Conservation (phyloP, 2,797 vertebrate species). For the Loris lydekkerianus region DNA sequence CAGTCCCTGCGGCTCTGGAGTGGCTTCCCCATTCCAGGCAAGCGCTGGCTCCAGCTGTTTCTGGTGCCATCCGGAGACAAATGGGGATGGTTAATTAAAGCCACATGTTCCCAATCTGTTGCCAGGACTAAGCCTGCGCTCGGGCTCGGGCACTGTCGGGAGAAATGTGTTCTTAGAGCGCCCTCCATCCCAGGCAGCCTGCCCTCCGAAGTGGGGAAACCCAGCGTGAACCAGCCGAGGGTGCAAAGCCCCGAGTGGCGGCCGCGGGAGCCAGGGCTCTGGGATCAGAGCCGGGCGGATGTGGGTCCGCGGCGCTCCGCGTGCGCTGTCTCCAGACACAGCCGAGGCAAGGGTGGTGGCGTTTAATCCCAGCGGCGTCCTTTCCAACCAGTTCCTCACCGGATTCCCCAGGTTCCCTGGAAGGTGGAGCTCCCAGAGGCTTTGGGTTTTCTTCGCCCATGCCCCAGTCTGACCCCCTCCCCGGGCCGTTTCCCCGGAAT, state of each 20-base stretch:
- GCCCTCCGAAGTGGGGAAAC: background rate
- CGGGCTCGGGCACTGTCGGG: background rate
- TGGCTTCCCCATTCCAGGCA: conserved; percentile 42
- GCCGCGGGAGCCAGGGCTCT: background rate
- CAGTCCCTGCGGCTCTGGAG: background rate
- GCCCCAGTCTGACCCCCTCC: conserved; percentile 35
- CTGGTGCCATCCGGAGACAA: conserved; percentile 69
- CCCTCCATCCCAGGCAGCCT: background rate
- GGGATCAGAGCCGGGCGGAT: background rate
- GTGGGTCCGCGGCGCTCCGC: background rate
- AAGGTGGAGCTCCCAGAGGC: background rate
- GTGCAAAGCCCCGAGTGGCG: background rate
- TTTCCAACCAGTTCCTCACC: background rate
- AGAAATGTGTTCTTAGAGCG: background rate
- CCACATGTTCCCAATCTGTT: conserved; percentile 78
- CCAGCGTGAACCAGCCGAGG: background rate
- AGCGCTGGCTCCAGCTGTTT: conserved; percentile 58
- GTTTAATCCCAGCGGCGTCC: background rate
- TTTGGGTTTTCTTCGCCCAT: background rate
- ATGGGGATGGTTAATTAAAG: conserved; percentile 72
- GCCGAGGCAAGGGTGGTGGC: background rate
- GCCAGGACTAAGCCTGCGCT: conserved; percentile 51
- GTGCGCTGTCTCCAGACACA: background rate
- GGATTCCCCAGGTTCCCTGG: background rate
- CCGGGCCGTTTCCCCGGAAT: conserved; percentile 24